These are phyloP conservation scores for human DNA, from an alignment of 2,113 vertebrate genomes.

Conservation along the genomic window GRCh38 chr1:44366501-44367000, in stretches of 20 bases:
- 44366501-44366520: not conserved
- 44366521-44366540: not conserved
- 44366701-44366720: not conserved
- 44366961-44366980: slow-evolving; percentile 82
- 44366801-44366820: not conserved
- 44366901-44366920: slow-evolving; percentile 75
- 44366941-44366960: slow-evolving; percentile 82
- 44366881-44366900: slow-evolving; percentile 71
- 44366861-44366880: slow-evolving; percentile 56
- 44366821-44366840: slow-evolving; percentile 69
- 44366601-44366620: not conserved
- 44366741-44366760: accelerated
- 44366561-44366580: not conserved
- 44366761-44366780: not conserved
- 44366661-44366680: not conserved
- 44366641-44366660: not conserved
- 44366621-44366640: not conserved
- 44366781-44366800: not conserved
- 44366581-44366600: not conserved
- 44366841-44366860: slow-evolving; percentile 78
- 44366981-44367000: slow-evolving; percentile 87
- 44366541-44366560: not conserved
- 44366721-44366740: not conserved
- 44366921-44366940: slow-evolving; percentile 73
- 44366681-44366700: not conserved